Percentiles rank a stretch among this genome's conserved stretches.
Conservation (phyloP, 1,140 invertebrate species). For the Dendrolimus punctatus region DNA sequence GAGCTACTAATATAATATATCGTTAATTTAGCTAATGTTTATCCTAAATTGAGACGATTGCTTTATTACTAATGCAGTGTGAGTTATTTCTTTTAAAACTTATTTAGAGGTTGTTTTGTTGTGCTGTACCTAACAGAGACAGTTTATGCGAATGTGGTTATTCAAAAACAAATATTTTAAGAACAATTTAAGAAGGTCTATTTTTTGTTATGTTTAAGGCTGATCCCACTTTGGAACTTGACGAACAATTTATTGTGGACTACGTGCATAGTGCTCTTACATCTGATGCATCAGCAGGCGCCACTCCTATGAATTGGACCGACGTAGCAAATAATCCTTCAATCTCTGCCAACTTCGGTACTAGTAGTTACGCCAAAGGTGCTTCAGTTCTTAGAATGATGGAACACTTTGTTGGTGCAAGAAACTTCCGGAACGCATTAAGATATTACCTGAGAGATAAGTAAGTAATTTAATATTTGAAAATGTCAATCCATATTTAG, state of each 20-base stretch:
- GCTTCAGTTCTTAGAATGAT: slow-evolving; percentile 84
- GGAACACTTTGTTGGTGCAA: slow-evolving; percentile 78
- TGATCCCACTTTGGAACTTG: slow-evolving; percentile 61
- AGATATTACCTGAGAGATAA: slow-evolving; percentile 69
- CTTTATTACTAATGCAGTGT: too few relatives aligned
- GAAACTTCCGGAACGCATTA: slow-evolving; percentile 76
- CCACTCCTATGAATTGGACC: slow-evolving; percentile 73
- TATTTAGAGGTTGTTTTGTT: too few relatives aligned
- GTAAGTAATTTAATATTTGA: slow-evolving; percentile 40
- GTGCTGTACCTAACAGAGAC: too few relatives aligned
- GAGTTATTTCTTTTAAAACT: too few relatives aligned
- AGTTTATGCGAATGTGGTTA: too few relatives aligned
- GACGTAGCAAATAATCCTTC: slow-evolving; percentile 41
- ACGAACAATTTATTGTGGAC: slow-evolving; percentile 75
- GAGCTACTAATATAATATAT: too few relatives aligned
- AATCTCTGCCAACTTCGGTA: slow-evolving; percentile 77
- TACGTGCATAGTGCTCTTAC: slow-evolving; percentile 78
- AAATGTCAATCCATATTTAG: neutral
- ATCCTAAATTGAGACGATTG: too few relatives aligned
- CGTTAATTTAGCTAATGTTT: too few relatives aligned
- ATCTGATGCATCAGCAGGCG: slow-evolving; percentile 75
- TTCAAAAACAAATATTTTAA: too few relatives aligned
- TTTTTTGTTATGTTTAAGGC: slow-evolving; percentile 40
- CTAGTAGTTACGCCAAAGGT: slow-evolving; percentile 82
- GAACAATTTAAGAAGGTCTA: too few relatives aligned